A percentile compares a stretch with the other conserved stretches of the same genome.
Evolutionary conservation across 2,113 vertebrate species (phyloP).

Genomic region (Lynx canadensis): DNA sequence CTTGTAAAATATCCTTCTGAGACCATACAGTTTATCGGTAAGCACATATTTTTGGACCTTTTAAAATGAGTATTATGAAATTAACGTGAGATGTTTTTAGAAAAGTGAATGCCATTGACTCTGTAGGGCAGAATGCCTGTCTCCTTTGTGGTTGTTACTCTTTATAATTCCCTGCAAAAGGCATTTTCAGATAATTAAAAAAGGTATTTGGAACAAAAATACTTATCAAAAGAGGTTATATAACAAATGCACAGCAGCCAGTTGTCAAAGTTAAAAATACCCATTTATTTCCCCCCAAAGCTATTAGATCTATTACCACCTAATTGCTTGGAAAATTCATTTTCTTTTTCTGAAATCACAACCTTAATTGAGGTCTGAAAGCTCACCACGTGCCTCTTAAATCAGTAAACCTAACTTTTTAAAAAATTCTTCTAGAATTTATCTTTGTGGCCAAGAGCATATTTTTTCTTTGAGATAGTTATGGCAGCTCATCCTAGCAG

Average conservation of each 20-base stretch:
- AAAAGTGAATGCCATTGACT: conserved; percentile 52
- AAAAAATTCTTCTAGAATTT: conserved; percentile 50
- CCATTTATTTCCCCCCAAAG: conserved; percentile 40
- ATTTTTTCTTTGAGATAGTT: conserved; percentile 50
- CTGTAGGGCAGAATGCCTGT: conserved; percentile 43
- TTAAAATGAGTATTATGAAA: conserved; percentile 67
- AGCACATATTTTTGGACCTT: conserved; percentile 67
- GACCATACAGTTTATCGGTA: conserved; percentile 68
- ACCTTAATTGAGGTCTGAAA: conserved; percentile 73
- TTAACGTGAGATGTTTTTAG: conserved; percentile 60
- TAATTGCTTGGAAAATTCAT: conserved; percentile 79
- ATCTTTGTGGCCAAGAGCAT: conserved; percentile 28
- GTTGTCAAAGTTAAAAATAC: conserved; percentile 73
- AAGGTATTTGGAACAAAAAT: conserved; percentile 68
- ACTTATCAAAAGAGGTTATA: conserved; percentile 62
- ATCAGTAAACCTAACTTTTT: conserved; percentile 61
- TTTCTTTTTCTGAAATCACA: conserved; percentile 68
- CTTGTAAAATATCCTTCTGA: conserved; percentile 76
- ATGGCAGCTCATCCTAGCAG: neutral
- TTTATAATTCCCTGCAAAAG: conserved; percentile 66
- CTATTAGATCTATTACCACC: conserved; percentile 68
- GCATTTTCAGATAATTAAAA: conserved; percentile 74
- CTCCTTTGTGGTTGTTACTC: conserved; percentile 55
- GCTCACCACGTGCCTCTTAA: conserved; percentile 68
- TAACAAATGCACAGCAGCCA: conserved; percentile 50